Evolutionary conservation across 2,797 vertebrate species (phyloP).

Genomic region (Emys orbicularis): DNA sequence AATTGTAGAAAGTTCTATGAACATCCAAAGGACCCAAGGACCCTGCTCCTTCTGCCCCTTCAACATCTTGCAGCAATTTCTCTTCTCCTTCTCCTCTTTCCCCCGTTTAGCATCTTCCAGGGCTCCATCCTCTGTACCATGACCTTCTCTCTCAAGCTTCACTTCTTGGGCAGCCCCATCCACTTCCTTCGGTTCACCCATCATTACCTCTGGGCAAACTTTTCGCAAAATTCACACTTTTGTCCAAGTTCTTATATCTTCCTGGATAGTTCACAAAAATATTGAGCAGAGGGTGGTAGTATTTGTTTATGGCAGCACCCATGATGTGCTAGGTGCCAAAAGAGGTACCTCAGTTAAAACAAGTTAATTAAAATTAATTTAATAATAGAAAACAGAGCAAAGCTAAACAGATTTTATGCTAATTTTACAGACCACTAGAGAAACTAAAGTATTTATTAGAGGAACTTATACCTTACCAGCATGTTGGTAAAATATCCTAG

Average conservation of each 20-base stretch:
- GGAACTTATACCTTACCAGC: neutral
- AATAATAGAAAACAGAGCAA: neutral
- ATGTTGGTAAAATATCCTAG: neutral
- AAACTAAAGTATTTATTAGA: neutral
- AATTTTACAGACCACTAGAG: neutral
- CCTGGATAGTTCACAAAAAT: neutral
- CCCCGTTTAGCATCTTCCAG: neutral
- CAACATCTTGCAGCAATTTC: neutral
- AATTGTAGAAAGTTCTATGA: neutral
- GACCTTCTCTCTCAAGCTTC: neutral
- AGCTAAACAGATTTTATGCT: neutral
- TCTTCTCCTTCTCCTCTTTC: neutral
- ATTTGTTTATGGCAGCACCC: neutral
- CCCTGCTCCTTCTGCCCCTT: neutral
- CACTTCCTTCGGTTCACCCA: neutral
- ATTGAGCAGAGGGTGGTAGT: too few relatives aligned
- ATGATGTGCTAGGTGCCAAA: neutral
- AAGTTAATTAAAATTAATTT: neutral
- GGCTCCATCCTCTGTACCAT: neutral
- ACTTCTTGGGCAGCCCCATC: neutral
- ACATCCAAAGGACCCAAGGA: neutral
- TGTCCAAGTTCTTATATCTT: neutral
- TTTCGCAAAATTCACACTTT: neutral
- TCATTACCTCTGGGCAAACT: neutral
- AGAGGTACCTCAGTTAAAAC: neutral